Evolutionary conservation across 2,888 invertebrate species (phyloP).

Genomic region (Lithophane ornitopus): DNA sequence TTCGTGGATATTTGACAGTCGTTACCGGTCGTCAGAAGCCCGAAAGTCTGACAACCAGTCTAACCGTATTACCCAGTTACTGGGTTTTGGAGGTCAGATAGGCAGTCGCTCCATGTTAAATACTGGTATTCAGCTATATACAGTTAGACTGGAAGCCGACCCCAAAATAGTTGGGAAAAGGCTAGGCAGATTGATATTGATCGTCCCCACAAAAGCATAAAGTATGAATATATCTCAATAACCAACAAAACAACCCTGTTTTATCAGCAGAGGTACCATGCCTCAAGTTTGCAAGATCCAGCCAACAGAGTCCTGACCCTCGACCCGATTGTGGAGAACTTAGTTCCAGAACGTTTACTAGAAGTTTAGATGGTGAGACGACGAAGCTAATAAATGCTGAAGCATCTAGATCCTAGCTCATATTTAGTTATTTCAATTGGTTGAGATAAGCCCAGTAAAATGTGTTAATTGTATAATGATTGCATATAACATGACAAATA

Average conservation of each 20-base stretch:
- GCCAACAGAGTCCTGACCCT: constrained; percentile 1
- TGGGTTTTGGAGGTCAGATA: no score
- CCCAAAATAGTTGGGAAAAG: no score
- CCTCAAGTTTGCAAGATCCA: constrained; percentile 20
- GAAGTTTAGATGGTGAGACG: constrained; percentile 20
- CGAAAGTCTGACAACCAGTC: no score
- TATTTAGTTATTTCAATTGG: constrained; percentile 12
- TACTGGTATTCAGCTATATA: no score
- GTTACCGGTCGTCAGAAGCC: no score
- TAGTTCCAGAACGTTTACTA: constrained; percentile 11
- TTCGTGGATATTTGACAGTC: no score
- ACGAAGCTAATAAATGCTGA: constrained; percentile 35
- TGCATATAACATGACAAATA: neutral
- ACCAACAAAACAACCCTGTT: neutral
- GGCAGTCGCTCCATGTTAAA: no score
- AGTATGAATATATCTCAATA: neutral
- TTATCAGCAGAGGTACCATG: neutral
- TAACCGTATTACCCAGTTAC: no score
- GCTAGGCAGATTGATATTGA: no score
- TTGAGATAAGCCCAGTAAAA: neutral
- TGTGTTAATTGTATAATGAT: neutral
- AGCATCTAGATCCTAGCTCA: neutral
- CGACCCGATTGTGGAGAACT: constrained; percentile 18
- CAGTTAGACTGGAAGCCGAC: no score
- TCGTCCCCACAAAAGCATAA: neutral